Percentiles rank a stretch among this genome's conserved stretches.
phyloP scores from a whole-genome alignment of 2,888 invertebrate genomes.

The Drosophila sordidapex region DNA sequence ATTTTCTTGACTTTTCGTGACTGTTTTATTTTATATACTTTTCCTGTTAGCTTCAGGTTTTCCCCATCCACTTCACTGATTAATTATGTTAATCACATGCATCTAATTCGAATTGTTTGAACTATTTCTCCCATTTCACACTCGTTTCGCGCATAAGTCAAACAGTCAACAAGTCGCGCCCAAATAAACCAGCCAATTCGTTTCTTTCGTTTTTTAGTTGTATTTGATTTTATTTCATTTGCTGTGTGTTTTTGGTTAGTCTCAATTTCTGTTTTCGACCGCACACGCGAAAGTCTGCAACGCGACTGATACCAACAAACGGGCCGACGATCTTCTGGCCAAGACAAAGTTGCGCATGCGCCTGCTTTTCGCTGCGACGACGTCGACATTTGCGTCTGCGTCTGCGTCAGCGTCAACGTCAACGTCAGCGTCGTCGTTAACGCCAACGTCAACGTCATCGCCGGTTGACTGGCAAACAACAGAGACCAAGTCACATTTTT shows the following conservation, averaged over 20 bases:
- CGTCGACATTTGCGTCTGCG: slow-evolving; percentile 6
- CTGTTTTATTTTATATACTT: slow-evolving; percentile 1
- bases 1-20: slow-evolving; percentile 25
- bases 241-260: not conserved
- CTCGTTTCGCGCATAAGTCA: slow-evolving; percentile 55
- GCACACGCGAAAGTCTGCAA: slow-evolving; percentile 81
- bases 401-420: not conserved
- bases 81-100: slow-evolving; percentile 77
- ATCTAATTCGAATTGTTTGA: slow-evolving; percentile 35
- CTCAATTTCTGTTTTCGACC: slow-evolving; percentile 52
- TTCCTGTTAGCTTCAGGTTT: slow-evolving; percentile 5
- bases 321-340: slow-evolving; percentile 58
- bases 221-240: slow-evolving; percentile 4
- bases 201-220: slow-evolving; percentile 1
- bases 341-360: slow-evolving; percentile 70
- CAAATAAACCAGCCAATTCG: slow-evolving; percentile 41
- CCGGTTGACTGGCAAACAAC: slow-evolving; percentile 58
- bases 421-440: not conserved
- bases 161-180: slow-evolving; percentile 79
- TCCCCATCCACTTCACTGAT: slow-evolving; percentile 49
- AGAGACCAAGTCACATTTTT: slow-evolving; percentile 64
- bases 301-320: slow-evolving; percentile 70
- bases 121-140: slow-evolving; percentile 51
- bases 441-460: slow-evolving; percentile 32
- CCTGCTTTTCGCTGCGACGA: slow-evolving; percentile 23